Evolutionary conservation across 2,888 invertebrate genomes (phyloP).

Genomic region (Diloba caeruleocephala): DNA sequence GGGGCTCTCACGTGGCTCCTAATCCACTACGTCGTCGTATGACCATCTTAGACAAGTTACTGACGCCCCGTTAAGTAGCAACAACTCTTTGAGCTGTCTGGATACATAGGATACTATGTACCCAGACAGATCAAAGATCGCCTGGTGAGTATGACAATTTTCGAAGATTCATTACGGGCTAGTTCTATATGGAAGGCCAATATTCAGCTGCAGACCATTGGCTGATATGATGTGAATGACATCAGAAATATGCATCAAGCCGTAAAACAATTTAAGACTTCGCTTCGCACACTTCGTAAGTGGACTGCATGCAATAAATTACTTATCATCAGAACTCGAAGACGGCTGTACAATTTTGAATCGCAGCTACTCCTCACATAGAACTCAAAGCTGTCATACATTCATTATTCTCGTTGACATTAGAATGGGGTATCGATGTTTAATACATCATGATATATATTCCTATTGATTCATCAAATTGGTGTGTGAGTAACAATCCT

Average conservation of each 20-base stretch:
- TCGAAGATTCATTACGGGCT: too few relatives aligned
- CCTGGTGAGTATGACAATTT: too few relatives aligned
- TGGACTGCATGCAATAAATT: constrained; percentile 31
- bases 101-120: too few relatives aligned
- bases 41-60: too few relatives aligned
- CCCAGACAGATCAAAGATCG: too few relatives aligned
- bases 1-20: too few relatives aligned
- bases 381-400: constrained; percentile 3
- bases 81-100: too few relatives aligned
- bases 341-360: constrained; percentile 21
- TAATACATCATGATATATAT: neutral
- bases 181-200: too few relatives aligned
- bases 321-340: constrained; percentile 8
- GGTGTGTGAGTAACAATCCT: neutral
- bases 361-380: neutral
- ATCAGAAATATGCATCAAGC: constrained; percentile 28
- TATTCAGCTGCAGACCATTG: neutral
- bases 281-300: constrained; percentile 23
- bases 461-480: constrained; percentile 11
- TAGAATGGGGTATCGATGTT: constrained; percentile 23
- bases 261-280: constrained; percentile 27
- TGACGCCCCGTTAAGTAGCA: too few relatives aligned
- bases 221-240: constrained; percentile 30
- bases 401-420: constrained; percentile 18
- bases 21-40: too few relatives aligned